Evolutionary conservation across 30 jellyfish, hydroid and myxozoan species (phyloP).

Genomic region (Cassiopea xamachana): DNA sequence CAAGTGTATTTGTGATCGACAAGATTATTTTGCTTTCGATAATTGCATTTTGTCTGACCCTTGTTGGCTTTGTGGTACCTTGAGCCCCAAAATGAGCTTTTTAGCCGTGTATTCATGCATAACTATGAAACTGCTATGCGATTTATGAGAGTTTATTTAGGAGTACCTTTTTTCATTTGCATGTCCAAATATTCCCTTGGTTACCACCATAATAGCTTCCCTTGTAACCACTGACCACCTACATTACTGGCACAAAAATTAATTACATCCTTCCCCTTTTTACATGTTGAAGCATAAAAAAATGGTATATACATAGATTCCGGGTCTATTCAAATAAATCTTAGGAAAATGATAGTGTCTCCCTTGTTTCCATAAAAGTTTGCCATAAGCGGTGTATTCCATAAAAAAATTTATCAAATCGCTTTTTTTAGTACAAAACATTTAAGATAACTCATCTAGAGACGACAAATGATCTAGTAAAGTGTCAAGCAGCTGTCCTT

Average conservation of each 20-base stretch:
- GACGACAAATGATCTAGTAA: background rate
- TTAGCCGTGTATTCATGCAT: no score
- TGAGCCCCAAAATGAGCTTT: no score
- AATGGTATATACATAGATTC: background rate
- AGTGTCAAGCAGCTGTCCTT: slow-evolving; percentile 3
- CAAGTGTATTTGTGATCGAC: no score
- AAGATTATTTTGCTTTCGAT: no score
- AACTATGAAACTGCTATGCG: no score
- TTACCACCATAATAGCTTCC: no score
- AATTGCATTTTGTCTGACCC: no score
- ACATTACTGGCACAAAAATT: background rate
- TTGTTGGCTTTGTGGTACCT: no score
- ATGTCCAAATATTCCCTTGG: no score
- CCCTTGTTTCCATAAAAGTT: background rate
- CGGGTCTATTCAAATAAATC: background rate
- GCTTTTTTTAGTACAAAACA: background rate
- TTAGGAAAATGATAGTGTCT: background rate
- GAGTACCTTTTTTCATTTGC: no score
- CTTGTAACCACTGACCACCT: background rate
- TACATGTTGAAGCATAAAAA: background rate
- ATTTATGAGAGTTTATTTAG: no score
- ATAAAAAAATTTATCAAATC: background rate
- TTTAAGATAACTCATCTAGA: background rate
- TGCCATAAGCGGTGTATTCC: background rate
- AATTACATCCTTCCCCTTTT: background rate